A percentile compares a stretch with the other conserved stretches of the same genome.
phyloP scores from a whole-genome alignment of 2,797 vertebrate genomes.

The Thaleichthys pacificus region DNA sequence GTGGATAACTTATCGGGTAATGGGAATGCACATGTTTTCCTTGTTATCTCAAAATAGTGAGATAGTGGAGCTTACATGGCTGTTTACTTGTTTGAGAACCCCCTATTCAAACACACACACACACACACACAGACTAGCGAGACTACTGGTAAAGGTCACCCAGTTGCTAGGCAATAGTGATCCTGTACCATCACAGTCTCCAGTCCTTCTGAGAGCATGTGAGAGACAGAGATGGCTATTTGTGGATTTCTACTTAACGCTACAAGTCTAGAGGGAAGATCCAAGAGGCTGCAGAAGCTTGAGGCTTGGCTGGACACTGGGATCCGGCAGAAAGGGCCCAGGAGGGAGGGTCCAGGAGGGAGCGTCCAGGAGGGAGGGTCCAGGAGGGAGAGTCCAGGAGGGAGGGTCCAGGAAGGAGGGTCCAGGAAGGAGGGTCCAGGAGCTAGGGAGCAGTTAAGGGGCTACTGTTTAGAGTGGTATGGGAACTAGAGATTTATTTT shows the following conservation, averaged over 20 bases:
- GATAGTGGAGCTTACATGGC: constrained; percentile 8
- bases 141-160: constrained; percentile 60
- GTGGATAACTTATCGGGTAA: constrained; percentile 15
- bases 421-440: background rate
- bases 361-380: background rate
- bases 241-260: no score
- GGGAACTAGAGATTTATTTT: no score
- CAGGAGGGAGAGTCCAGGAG: no score
- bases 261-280: no score
- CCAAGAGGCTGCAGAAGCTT: no score
- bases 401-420: background rate
- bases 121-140: constrained; percentile 17
- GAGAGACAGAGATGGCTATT: constrained; percentile 10
- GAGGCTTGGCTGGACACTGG: no score
- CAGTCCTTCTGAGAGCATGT: constrained; percentile 24
- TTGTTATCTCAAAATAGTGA: background rate
- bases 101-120: constrained; percentile 11
- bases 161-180: constrained; percentile 68
- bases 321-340: background rate
- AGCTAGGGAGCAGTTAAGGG: background rate
- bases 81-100: constrained; percentile 28
- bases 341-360: background rate
- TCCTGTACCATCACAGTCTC: constrained; percentile 36
- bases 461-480: no score
- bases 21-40: background rate